A percentile compares a stretch with the other conserved stretches of the same genome.
phyloP scores from a whole-genome alignment of 2,888 invertebrate genomes.

The Sminthurinus aureus region DNA sequence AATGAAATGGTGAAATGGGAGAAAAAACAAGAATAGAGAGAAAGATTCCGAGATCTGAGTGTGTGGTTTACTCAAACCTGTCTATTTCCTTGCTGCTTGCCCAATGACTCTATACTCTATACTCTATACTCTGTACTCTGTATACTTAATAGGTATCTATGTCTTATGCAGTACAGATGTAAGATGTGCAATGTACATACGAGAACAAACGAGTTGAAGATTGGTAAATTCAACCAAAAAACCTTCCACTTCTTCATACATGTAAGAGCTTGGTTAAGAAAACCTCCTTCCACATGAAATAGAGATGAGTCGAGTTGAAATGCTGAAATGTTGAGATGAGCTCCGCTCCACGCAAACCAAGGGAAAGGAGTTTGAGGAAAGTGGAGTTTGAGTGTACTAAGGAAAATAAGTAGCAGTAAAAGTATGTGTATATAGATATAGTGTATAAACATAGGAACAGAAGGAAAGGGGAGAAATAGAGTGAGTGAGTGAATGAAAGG shows the following conservation, averaged over 20 bases:
- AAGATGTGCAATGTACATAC: too few relatives aligned
- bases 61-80: not conserved
- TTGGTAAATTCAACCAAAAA: conserved; percentile 16
- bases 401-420: not conserved
- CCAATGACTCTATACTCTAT: too few relatives aligned
- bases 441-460: not conserved
- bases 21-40: not conserved
- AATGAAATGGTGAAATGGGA: not conserved
- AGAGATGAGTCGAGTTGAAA: conserved; percentile 17
- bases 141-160: too few relatives aligned
- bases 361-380: not conserved
- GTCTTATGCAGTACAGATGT: too few relatives aligned
- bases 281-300: not conserved
- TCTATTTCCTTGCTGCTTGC: too few relatives aligned
- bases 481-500: not conserved
- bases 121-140: too few relatives aligned
- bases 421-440: not conserved
- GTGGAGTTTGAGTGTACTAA: not conserved
- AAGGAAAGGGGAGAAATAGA: not conserved
- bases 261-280: conserved; percentile 7
- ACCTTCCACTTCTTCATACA: not conserved
- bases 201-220: conserved; percentile 1
- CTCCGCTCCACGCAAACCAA: not conserved
- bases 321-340: conserved; percentile 24
- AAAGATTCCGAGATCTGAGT: not conserved